Percentiles rank a stretch among this genome's conserved stretches.
Evolutionary conservation across 2,888 invertebrate genomes (phyloP).

Genomic region (Eulithis prunata): DNA sequence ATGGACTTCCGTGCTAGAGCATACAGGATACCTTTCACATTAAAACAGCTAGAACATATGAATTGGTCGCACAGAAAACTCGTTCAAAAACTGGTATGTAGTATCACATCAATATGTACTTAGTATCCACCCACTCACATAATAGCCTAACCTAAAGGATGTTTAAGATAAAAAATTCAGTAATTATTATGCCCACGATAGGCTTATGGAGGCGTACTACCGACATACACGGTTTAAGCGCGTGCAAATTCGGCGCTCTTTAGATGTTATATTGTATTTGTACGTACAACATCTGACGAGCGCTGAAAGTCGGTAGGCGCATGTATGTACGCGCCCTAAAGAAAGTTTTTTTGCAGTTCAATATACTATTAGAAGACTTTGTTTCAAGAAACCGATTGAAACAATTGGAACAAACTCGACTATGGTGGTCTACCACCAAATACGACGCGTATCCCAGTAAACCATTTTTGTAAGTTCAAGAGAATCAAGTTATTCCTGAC

Average conservation of each 20-base stretch:
- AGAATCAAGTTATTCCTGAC: too few relatives aligned
- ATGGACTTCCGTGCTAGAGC: constrained; percentile 69
- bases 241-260: too few relatives aligned
- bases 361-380: constrained; percentile 63
- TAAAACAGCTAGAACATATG: constrained; percentile 62
- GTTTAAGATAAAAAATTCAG: too few relatives aligned
- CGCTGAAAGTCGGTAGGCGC: too few relatives aligned
- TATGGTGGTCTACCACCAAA: constrained; percentile 76
- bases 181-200: background rate
- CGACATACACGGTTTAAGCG: too few relatives aligned
- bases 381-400: constrained; percentile 63
- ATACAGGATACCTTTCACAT: constrained; percentile 66
- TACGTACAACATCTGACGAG: too few relatives aligned
- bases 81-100: constrained; percentile 64
- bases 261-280: too few relatives aligned
- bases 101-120: background rate
- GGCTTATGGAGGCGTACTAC: background rate
- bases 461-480: constrained; percentile 66
- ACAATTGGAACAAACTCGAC: constrained; percentile 67
- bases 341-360: constrained; percentile 55
- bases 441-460: constrained; percentile 69
- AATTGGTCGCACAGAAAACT: constrained; percentile 67
- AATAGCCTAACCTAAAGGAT: too few relatives aligned
- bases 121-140: too few relatives aligned
- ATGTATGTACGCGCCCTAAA: background rate